Conservation (phyloP, 2,113 vertebrate genomes). For the Chrysochloris asiatica region DNA sequence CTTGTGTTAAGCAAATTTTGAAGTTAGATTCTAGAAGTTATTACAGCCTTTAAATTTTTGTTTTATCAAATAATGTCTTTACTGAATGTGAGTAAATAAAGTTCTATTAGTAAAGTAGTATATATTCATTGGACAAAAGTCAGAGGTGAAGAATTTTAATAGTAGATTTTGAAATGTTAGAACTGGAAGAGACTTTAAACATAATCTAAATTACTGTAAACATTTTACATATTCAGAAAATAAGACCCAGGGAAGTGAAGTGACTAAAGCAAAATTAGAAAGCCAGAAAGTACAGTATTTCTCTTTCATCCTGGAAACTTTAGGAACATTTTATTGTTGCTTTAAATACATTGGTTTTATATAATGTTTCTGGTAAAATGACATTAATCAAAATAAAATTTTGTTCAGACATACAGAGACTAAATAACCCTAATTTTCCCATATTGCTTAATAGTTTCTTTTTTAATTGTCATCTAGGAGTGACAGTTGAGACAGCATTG, state of each 20-base stretch:
- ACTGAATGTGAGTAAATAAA: constrained; percentile 28
- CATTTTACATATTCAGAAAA: background rate
- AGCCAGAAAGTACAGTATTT: background rate
- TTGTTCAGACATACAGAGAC: background rate
- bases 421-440: background rate
- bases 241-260: background rate
- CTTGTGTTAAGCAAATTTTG: background rate
- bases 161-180: constrained; percentile 5
- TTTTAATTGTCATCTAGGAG: constrained; percentile 85
- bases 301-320: background rate
- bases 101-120: background rate
- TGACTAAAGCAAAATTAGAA: constrained; percentile 31
- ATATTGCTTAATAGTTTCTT: constrained; percentile 44
- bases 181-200: background rate
- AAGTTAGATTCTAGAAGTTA: constrained; percentile 13
- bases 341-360: background rate
- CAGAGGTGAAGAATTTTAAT: background rate
- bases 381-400: background rate
- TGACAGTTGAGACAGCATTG: constrained; percentile 87
- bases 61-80: too few species aligned
- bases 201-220: background rate
- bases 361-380: background rate
- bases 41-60: background rate
- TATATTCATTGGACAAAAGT: background rate
- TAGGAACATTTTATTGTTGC: background rate